A percentile compares a stretch with the other conserved stretches of the same genome.
Conservation (phyloP, 1,140 invertebrate species). For the Orchesella cincta region DNA sequence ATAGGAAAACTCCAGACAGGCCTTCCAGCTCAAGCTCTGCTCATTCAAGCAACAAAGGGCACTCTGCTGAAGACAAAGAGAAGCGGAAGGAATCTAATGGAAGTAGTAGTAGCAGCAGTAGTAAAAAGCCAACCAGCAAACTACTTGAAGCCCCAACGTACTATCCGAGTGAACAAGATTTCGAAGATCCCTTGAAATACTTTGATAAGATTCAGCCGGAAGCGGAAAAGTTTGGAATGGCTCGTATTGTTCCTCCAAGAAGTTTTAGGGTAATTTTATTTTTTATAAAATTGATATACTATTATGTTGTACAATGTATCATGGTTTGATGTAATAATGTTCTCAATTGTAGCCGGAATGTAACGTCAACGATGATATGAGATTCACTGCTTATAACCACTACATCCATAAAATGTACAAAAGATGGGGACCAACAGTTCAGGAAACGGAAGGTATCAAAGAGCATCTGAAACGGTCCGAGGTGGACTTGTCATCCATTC, state of each 20-base stretch:
- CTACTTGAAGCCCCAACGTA: constrained; percentile 74
- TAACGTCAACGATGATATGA: constrained; percentile 78
- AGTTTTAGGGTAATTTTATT: constrained; percentile 74
- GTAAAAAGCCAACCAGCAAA: constrained; percentile 5
- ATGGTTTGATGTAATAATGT: background rate
- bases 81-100: too few relatives aligned
- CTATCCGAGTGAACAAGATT: constrained; percentile 79
- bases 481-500: constrained; percentile 37
- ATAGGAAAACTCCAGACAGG: background rate
- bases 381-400: constrained; percentile 87
- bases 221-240: constrained; percentile 83
- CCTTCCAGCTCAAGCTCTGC: background rate
- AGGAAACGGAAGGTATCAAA: constrained; percentile 80
- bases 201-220: constrained; percentile 78
- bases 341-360: constrained; percentile 71
- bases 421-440: constrained; percentile 85
- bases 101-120: too few relatives aligned
- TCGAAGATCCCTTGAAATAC: constrained; percentile 85
- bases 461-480: constrained; percentile 43
- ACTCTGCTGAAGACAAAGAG: background rate
- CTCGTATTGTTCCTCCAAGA: constrained; percentile 82
- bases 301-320: too few relatives aligned
- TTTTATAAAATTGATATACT: constrained; percentile 22
- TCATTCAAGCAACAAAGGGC: background rate
- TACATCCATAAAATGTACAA: constrained; percentile 86